phyloP scores from a whole-genome alignment of 2,888 invertebrate genomes.

The Perizoma flavofasciatum region DNA sequence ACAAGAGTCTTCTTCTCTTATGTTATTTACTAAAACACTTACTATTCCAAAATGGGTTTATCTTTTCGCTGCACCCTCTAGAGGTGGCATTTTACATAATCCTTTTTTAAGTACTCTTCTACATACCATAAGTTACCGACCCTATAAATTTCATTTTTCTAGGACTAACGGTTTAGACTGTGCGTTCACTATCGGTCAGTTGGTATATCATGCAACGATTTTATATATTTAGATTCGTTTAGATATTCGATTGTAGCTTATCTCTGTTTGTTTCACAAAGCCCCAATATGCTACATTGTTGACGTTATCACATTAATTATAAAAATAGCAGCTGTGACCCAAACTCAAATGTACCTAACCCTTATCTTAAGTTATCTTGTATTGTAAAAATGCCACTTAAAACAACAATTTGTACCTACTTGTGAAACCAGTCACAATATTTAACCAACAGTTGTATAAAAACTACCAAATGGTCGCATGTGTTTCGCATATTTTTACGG shows the following conservation, averaged over 20 bases:
- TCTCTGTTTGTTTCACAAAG: constrained; percentile 14
- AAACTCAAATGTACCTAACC: constrained; percentile 5
- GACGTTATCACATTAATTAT: constrained; percentile 21
- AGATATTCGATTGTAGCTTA: neutral
- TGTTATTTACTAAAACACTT: too few species aligned
- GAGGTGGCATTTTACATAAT: too few species aligned
- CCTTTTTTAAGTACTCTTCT: too few species aligned
- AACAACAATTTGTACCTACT: constrained; percentile 37
- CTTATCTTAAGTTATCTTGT: constrained; percentile 27
- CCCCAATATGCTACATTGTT: constrained; percentile 9
- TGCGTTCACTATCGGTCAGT: too few species aligned
- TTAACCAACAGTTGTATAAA: constrained; percentile 53
- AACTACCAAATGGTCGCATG: constrained; percentile 51
- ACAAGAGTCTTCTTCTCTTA: too few species aligned
- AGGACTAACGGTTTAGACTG: too few species aligned
- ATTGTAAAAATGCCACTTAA: constrained; percentile 27
- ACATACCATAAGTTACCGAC: too few species aligned
- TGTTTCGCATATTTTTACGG: constrained; percentile 57
- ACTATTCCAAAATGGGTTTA: too few species aligned
- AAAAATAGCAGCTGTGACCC: constrained; percentile 24
- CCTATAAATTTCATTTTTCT: too few species aligned
- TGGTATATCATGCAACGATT: too few species aligned
- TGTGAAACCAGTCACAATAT: constrained; percentile 60
- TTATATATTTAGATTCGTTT: too few species aligned
- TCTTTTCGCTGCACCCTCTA: too few species aligned